Evolutionary conservation across 2,888 invertebrate genomes (phyloP), one percentile per base, ranked within the genome.

Genomic region (Bellardia pandia): DNA sequence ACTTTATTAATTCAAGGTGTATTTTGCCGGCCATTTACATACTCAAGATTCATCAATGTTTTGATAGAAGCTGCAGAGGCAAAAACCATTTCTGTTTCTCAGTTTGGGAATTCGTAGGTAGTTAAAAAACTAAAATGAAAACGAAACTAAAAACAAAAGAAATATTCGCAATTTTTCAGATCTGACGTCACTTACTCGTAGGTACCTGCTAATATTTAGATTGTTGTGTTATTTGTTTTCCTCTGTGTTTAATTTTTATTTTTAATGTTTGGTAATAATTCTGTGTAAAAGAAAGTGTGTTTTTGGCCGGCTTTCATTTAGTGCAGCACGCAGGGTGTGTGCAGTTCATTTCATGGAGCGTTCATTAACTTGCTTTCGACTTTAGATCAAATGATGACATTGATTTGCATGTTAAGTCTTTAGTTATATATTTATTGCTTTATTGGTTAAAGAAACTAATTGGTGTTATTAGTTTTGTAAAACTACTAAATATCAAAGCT

Each of bases 251-350:
- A 40, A 45, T 40, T 40, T 40, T 40, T 7, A 40, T 11, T 9
- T 45, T 45, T 45, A 13, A 42, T 5, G 6, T 53, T 72, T 62
- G 4, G 53, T 62, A 51, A 42, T 58, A 7, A 58, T 30, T 76
- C 42, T 51, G 51, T 69, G 48, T 51, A 60, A 82, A 68, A 82
- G 82, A 82, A 82, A 82, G 82, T 82, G 48, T 30, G 2, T 48
- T 16, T 68, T 62, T 64, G 33, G 33, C 42, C 60, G 51, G 72
- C 62, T 82, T 66, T 75, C 58, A 58, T 48, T 33, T 37, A 48
- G 16, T 60, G 3, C 42, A 40, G 1, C 42, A 3, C 42, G 30
- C 30, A 42, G 51, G 74, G 75, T 75, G 69, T 82, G 68, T 62
- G 40, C 51, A 6, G 7, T 42, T 74, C 9, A 37, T 8, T 66